Conservation (phyloP, 1,140 invertebrate species). For the Brachionus manjavacas region DNA sequence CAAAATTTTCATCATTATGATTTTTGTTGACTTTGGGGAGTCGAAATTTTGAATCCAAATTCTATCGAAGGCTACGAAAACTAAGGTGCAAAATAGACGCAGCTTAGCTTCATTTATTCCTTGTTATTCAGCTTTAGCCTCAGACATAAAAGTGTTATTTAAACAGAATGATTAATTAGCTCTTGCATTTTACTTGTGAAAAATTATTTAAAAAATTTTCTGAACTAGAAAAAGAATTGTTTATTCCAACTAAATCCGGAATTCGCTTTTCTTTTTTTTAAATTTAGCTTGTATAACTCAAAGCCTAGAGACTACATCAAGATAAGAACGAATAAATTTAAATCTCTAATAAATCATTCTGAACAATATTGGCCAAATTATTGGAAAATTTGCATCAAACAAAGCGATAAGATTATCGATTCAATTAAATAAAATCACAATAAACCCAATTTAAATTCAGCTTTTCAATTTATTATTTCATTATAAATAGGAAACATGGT, state of each 20-base stretch:
- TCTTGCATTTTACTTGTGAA: not conserved
- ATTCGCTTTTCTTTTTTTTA: not conserved
- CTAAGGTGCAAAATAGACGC: not conserved
- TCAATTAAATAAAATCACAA: not conserved
- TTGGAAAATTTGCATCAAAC: not conserved
- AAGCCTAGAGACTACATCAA: not conserved
- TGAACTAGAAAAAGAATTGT: not conserved
- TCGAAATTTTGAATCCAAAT: not conserved
- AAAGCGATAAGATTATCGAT: not conserved
- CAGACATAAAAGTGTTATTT: not conserved
- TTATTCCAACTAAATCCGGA: not conserved
- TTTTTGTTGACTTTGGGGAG: not conserved
- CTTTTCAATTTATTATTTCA: not conserved
- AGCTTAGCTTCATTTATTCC: not conserved
- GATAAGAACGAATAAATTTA: not conserved
- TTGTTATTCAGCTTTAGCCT: not conserved
- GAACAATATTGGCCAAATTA: not conserved
- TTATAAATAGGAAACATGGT: not conserved
- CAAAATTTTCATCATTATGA: not conserved
- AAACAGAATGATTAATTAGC: not conserved
- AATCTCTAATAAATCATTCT: not conserved
- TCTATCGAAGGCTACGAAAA: not conserved
- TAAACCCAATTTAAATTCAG: not conserved
- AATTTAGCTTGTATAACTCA: not conserved
- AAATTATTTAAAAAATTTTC: not conserved